A percentile compares a stretch with the other conserved stretches of the same genome.
These are phyloP conservation scores for human (Homo sapiens) DNA, from an alignment of 2,113 vertebrate genomes.

Conservation along the genomic window DNA sequence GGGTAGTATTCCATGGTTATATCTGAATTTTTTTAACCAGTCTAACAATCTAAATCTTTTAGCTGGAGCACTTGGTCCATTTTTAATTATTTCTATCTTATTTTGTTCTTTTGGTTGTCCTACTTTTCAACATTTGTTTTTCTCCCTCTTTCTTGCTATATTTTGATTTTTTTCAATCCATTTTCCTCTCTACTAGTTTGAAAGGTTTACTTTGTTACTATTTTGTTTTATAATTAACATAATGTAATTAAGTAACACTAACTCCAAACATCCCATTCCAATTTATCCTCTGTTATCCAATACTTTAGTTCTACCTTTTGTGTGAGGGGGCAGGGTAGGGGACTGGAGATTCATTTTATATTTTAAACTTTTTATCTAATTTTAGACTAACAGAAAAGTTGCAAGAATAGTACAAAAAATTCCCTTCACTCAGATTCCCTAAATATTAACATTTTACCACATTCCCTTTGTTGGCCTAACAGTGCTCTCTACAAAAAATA, in stretches of 20 bases:
- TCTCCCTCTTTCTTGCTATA: neutral
- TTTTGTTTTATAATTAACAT: neutral
- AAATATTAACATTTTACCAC: neutral
- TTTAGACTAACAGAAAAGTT: conserved; percentile 35
- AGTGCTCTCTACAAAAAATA: neutral
- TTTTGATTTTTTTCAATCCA: neutral
- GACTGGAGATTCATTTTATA: neutral
- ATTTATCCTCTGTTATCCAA: neutral
- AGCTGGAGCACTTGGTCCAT: neutral
- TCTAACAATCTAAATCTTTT: neutral
- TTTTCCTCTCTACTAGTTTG: neutral
- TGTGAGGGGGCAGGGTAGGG: neutral
- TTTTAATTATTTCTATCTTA: conserved; percentile 7
- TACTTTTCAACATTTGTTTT: neutral
- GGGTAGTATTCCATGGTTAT: neutral
- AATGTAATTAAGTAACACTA: neutral
- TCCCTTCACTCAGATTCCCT: neutral
- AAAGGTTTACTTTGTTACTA: neutral
- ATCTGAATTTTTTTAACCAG: neutral
- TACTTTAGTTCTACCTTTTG: neutral
- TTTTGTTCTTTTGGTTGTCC: neutral
- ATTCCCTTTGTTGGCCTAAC: neutral
- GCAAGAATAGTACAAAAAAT: neutral
- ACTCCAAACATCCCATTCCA: neutral
- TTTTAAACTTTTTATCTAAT: neutral